phyloP scores from a whole-genome alignment of 2,113 vertebrate species.

The Periophthalmus modestus region DNA sequence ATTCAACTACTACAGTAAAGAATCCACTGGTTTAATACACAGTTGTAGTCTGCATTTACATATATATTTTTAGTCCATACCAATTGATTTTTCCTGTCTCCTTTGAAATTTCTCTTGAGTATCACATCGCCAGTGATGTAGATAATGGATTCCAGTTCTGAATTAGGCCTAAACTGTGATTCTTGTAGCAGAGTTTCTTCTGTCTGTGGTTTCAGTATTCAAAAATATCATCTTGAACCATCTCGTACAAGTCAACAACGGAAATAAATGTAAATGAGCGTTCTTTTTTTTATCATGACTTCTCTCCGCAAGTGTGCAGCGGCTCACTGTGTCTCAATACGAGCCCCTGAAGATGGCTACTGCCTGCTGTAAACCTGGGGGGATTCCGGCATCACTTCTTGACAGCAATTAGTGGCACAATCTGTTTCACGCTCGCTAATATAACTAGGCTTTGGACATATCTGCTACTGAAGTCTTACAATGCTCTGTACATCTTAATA shows the following conservation, averaged over 20 bases:
- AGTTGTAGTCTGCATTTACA: not conserved
- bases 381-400: slow-evolving; percentile 76
- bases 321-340: slow-evolving; percentile 70
- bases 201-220: slow-evolving; percentile 9
- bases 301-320: slow-evolving; percentile 52
- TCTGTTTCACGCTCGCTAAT: slow-evolving; percentile 73
- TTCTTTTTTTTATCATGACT: slow-evolving; percentile 58
- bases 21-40: not conserved
- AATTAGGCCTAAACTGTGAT: not conserved
- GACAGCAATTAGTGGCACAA: slow-evolving; percentile 80
- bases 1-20: no score
- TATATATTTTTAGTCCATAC: not conserved
- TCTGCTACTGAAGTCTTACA: slow-evolving; percentile 68
- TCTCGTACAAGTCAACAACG: slow-evolving; percentile 43
- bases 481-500: slow-evolving; percentile 73
- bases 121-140: not conserved
- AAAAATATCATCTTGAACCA: slow-evolving; percentile 43
- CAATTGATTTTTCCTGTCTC: not conserved
- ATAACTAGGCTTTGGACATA: slow-evolving; percentile 73
- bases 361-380: slow-evolving; percentile 66
- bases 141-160: not conserved
- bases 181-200: not conserved
- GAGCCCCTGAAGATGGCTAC: slow-evolving; percentile 69
- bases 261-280: slow-evolving; percentile 62
- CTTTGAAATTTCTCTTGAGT: not conserved